These are phyloP conservation scores for Euspilapteryx auroguttella DNA, from an alignment of 2,888 invertebrate genomes.

Conservation along the genomic window DNA sequence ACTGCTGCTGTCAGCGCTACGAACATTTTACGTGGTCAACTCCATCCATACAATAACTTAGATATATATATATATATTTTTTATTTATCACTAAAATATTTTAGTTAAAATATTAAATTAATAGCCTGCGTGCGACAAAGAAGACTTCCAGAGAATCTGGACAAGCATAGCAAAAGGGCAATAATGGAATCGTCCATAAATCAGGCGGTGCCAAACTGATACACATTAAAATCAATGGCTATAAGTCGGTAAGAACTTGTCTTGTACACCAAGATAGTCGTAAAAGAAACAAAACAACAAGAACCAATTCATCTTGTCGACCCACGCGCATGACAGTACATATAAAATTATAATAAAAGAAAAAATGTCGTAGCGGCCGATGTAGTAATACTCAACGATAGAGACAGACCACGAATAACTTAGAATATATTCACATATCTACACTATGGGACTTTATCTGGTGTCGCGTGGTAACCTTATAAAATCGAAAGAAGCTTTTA, in stretches of 20 bases:
- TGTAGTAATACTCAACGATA: conserved; percentile 58
- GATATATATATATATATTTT: no score
- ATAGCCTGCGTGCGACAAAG: no score
- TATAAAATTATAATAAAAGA: conserved; percentile 40
- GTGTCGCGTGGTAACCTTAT: no score
- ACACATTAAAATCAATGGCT: conserved; percentile 26
- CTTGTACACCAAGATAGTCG: conserved; percentile 42
- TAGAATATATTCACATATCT: conserved; percentile 58
- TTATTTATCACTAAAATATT: no score
- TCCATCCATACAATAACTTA: not conserved
- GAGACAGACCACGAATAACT: conserved; percentile 50
- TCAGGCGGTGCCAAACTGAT: conserved; percentile 15
- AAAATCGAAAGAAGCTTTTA: no score
- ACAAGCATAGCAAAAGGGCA: no score
- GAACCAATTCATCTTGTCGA: conserved; percentile 49
- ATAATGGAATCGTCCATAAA: no score
- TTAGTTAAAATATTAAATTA: no score
- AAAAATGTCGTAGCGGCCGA: conserved; percentile 32
- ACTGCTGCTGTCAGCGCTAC: not conserved
- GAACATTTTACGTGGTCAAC: not conserved
- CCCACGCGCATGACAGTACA: conserved; percentile 37
- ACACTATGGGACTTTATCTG: conserved; percentile 57
- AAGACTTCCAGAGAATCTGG: no score
- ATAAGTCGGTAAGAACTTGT: conserved; percentile 32
- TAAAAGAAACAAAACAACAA: conserved; percentile 33